A percentile compares a stretch with the other conserved stretches of the same genome.
Evolutionary conservation across 2,888 invertebrate species (phyloP).

Genomic region (Apamea crenata): DNA sequence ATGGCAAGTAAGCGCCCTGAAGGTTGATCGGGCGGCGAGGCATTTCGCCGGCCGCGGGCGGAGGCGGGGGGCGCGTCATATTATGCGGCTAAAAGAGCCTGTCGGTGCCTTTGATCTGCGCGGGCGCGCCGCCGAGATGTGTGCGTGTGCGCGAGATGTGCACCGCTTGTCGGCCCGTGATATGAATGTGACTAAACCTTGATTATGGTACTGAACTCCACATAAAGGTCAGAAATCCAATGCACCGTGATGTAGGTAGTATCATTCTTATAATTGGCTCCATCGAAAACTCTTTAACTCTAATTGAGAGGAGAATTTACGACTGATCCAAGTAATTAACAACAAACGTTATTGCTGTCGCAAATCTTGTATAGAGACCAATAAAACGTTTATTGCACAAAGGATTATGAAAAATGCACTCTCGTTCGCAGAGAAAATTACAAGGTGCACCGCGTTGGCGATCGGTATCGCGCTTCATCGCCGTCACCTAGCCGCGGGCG

Average conservation of each 20-base stretch:
- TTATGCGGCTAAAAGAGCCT: slow-evolving; percentile 90
- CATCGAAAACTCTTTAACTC: slow-evolving; percentile 69
- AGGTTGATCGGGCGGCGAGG: slow-evolving; percentile 74
- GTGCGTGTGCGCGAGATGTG: slow-evolving; percentile 82
- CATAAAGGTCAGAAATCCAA: slow-evolving; percentile 86
- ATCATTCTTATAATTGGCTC: slow-evolving; percentile 76
- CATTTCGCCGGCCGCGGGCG: slow-evolving; percentile 85
- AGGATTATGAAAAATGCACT: slow-evolving; percentile 62
- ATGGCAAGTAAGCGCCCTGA: slow-evolving; percentile 87
- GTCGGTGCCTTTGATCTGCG: slow-evolving; percentile 90
- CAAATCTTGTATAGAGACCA: slow-evolving; percentile 54
- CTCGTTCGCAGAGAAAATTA: slow-evolving; percentile 66
- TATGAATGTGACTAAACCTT: slow-evolving; percentile 90
- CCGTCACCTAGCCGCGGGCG: slow-evolving; percentile 84
- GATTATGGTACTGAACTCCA: slow-evolving; percentile 89
- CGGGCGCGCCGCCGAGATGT: slow-evolving; percentile 77
- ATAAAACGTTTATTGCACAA: slow-evolving; percentile 53
- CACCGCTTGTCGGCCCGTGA: slow-evolving; percentile 89
- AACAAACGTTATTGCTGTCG: slow-evolving; percentile 64
- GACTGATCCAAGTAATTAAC: slow-evolving; percentile 68
- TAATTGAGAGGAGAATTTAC: slow-evolving; percentile 72
- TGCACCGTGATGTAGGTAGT: slow-evolving; percentile 76
- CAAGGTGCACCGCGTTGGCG: slow-evolving; percentile 73
- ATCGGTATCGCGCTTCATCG: slow-evolving; percentile 84
- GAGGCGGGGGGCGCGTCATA: slow-evolving; percentile 88